Conservation (phyloP, 2,797 vertebrate species). For the Artibeus jamaicensis region DNA sequence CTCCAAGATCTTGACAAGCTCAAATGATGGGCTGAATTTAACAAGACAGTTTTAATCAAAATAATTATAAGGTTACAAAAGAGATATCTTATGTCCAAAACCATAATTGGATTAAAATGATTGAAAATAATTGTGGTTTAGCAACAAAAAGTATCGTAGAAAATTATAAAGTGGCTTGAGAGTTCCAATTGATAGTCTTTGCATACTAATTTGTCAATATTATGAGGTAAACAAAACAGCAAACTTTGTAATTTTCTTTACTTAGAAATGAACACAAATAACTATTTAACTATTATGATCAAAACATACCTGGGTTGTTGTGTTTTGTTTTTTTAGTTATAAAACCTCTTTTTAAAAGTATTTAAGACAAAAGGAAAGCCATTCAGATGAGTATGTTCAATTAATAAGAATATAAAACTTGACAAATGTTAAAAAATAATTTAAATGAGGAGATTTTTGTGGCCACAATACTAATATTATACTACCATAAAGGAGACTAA, state of each 20-base stretch:
- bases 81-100: slow-evolving; percentile 57
- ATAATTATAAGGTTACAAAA: slow-evolving; percentile 67
- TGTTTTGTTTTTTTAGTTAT: background rate
- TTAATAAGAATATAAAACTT: background rate
- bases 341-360: background rate
- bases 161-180: slow-evolving; percentile 18
- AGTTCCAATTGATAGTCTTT: background rate
- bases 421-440: background rate
- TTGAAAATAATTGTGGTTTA: slow-evolving; percentile 27
- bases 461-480: background rate
- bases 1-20: slow-evolving; percentile 67
- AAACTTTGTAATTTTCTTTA: background rate
- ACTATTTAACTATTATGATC: background rate
- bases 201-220: background rate
- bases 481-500: background rate
- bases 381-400: background rate
- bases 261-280: background rate
- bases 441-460: background rate
- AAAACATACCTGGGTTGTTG: background rate
- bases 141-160: background rate
- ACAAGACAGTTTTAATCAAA: slow-evolving; percentile 69
- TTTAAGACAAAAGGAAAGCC: background rate
- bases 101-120: slow-evolving; percentile 35
- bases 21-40: slow-evolving; percentile 63
- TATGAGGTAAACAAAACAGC: background rate